Conservation (phyloP, 2,113 vertebrate species). For the Rhombomys opimus region DNA sequence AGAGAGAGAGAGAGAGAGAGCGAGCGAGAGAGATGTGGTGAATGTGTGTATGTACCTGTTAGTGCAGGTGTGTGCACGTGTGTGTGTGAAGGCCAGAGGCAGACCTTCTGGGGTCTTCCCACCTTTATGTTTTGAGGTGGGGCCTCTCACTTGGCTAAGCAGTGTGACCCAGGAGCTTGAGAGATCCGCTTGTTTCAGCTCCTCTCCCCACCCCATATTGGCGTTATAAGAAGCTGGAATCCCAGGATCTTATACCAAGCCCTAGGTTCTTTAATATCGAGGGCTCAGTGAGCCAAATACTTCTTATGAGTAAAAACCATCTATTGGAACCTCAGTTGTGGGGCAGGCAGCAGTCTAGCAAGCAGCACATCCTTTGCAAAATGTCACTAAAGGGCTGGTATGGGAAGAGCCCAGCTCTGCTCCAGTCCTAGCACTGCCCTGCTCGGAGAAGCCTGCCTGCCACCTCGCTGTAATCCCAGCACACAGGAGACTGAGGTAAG, state of each 20-base stretch:
- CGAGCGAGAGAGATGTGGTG: no score
- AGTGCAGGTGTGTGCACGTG: neutral
- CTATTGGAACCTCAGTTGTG: neutral
- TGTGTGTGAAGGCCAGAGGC: neutral
- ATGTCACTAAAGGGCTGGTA: neutral
- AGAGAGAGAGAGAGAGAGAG: no score
- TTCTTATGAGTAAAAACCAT: neutral
- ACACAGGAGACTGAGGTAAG: neutral
- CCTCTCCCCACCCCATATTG: neutral
- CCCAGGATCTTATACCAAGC: neutral
- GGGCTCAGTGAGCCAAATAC: neutral
- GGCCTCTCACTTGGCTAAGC: neutral
- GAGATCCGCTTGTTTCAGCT: neutral
- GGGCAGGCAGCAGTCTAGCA: neutral
- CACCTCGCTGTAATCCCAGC: neutral
- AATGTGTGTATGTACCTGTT: neutral
- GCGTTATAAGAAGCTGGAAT: neutral
- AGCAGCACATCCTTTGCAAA: neutral
- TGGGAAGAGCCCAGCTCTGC: neutral
- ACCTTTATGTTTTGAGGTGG: neutral
- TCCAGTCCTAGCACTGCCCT: neutral
- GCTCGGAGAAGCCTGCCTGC: no score
- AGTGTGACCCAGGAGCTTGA: neutral
- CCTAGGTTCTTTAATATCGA: neutral
- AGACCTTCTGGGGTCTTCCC: neutral